Conservation (phyloP, 2,113 vertebrate genomes). For the Micromys minutus region DNA sequence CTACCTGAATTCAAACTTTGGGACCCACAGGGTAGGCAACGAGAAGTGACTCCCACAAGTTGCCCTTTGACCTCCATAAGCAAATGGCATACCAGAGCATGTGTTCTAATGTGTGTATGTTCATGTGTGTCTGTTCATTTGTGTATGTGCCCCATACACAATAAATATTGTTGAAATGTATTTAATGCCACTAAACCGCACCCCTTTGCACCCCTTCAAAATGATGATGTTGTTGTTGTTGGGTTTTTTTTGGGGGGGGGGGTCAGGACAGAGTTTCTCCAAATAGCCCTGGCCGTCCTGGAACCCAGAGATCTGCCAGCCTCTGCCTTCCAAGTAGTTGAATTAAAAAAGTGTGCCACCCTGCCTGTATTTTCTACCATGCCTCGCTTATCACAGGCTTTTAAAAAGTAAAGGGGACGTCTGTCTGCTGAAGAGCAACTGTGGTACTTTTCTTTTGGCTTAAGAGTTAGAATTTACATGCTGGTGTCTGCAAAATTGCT, state of each 20-base stretch:
- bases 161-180: neutral
- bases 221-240: neutral
- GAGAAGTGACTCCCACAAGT: neutral
- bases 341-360: neutral
- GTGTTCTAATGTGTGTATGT: neutral
- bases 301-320: neutral
- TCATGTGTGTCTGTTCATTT: neutral
- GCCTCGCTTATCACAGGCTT: neutral
- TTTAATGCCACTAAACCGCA: neutral
- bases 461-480: slow-evolving; percentile 34
- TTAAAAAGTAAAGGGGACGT: neutral
- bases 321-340: neutral
- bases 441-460: slow-evolving; percentile 19
- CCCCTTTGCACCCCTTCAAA: neutral
- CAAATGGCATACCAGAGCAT: neutral
- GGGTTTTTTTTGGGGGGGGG: neutral
- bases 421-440: neutral
- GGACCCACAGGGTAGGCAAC: neutral
- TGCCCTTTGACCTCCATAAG: neutral
- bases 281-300: neutral
- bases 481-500: neutral
- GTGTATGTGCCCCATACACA: no score
- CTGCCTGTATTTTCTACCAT: neutral
- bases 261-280: neutral
- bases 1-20: neutral